Evolutionary conservation across 2,113 vertebrate species (phyloP).

Genomic region (Romanogobio albipinnatus): DNA sequence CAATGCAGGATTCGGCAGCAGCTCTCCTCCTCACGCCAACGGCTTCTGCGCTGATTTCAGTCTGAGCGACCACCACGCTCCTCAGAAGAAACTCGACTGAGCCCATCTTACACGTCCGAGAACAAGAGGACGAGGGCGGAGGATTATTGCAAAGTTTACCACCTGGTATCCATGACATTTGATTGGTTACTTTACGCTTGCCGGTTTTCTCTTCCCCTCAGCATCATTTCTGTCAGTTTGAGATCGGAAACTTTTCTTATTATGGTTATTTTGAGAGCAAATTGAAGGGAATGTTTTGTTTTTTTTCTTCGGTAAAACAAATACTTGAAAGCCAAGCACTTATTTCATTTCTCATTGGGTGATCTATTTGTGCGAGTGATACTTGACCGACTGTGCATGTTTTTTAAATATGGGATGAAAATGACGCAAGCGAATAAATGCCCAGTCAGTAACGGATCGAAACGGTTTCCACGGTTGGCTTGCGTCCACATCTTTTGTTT

Average conservation of each 20-base stretch:
- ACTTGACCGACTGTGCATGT: conserved; percentile 43
- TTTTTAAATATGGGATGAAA: conserved; percentile 48
- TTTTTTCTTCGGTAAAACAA: conserved; percentile 65
- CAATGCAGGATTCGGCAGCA: conserved; percentile 72
- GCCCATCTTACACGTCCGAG: too few relatives aligned
- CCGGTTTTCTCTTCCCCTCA: background rate
- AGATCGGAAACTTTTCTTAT: too few relatives aligned
- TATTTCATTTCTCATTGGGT: conserved; percentile 69
- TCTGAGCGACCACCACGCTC: conserved; percentile 68
- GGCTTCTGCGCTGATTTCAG: conserved; percentile 96
- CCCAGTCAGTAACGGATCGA: background rate
- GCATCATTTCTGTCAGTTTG: background rate
- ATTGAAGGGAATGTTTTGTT: conserved; percentile 43
- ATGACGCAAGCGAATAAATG: too few relatives aligned
- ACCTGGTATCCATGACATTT: conserved; percentile 56
- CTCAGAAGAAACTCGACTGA: conserved; percentile 85
- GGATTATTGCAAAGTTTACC: conserved; percentile 59
- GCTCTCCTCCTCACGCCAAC: conserved; percentile 74
- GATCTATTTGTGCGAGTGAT: conserved; percentile 32
- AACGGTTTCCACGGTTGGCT: background rate
- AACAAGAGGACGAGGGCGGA: too few relatives aligned
- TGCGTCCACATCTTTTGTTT: conserved; percentile 60
- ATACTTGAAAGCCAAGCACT: conserved; percentile 79
- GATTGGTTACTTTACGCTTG: conserved; percentile 40
- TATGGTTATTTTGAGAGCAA: conserved; percentile 44